A percentile compares a stretch with the other conserved stretches of the same genome.
These are phyloP conservation scores for Acanthococcus lagerstroemiae DNA, from an alignment of 2,888 invertebrate genomes.

Conservation along the genomic window DNA sequence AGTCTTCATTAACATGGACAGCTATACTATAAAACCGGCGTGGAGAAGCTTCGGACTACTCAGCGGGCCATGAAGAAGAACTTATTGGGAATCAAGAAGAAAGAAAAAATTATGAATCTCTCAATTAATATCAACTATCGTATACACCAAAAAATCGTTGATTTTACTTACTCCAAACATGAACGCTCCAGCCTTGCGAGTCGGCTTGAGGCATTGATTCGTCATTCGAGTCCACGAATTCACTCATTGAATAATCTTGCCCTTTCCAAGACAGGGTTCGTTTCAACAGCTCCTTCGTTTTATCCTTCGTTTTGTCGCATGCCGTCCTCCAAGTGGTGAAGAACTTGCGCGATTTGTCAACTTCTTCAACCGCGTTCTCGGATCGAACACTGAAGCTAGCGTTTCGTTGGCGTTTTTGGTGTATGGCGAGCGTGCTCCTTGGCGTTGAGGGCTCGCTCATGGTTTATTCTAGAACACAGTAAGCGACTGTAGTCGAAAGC, in stretches of 20 bases:
- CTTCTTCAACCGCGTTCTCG: neutral
- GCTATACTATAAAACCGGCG: too few species aligned
- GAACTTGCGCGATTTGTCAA: conserved; percentile 38
- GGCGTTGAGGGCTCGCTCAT: conserved; percentile 24
- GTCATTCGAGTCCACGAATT: conserved; percentile 16
- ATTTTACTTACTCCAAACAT: conserved; percentile 61
- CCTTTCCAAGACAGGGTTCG: conserved; percentile 36
- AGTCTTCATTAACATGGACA: too few species aligned
- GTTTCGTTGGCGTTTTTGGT: conserved; percentile 8
- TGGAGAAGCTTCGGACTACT: too few species aligned
- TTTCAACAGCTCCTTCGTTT: conserved; percentile 61
- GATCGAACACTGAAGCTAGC: conserved; percentile 18
- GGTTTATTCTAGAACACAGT: neutral
- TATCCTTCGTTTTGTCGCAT: conserved; percentile 63
- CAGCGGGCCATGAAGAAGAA: too few species aligned
- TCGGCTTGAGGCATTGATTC: conserved; percentile 30
- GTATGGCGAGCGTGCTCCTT: conserved; percentile 10
- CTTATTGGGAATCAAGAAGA: too few species aligned
- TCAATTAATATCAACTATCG: too few species aligned
- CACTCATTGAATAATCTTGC: conserved; percentile 26
- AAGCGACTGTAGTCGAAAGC: too few species aligned
- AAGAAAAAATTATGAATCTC: too few species aligned
- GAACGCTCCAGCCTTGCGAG: conserved; percentile 53
- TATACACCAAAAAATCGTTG: too few species aligned
- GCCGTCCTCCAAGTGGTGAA: conserved; percentile 62